Evolutionary conservation across 2,888 invertebrate species (phyloP).

Genomic region (Biston betularia): DNA sequence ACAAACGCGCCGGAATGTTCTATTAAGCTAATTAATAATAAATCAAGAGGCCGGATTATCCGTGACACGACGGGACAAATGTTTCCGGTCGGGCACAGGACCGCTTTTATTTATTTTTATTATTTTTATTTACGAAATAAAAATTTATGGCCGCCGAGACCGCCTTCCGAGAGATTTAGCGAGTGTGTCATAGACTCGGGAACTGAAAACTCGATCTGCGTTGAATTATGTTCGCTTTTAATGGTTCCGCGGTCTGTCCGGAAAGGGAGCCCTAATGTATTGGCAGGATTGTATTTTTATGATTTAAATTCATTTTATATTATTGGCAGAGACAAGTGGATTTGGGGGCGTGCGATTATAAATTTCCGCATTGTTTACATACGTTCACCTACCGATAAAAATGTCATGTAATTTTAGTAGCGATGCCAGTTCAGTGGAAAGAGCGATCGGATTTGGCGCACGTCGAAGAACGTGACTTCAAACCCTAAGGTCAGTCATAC

Average conservation of each 20-base stretch:
- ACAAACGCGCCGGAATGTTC: conserved; percentile 60
- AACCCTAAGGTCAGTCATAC: too few species aligned
- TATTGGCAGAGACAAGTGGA: conserved; percentile 53
- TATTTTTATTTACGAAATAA: conserved; percentile 84
- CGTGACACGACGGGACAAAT: conserved; percentile 81
- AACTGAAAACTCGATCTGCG: conserved; percentile 75
- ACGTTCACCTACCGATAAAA: conserved; percentile 31
- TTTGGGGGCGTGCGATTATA: conserved; percentile 43
- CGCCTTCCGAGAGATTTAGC: conserved; percentile 85
- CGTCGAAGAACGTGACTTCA: too few species aligned
- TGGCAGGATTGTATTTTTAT: conserved; percentile 65
- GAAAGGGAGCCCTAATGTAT: conserved; percentile 72
- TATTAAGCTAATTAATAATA: conserved; percentile 83
- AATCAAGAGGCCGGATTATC: conserved; percentile 80
- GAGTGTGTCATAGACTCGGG: conserved; percentile 81
- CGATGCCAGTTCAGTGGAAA: not conserved
- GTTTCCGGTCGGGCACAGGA: conserved; percentile 77
- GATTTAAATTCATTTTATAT: conserved; percentile 70
- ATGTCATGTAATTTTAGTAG: conserved; percentile 21
- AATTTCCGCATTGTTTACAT: conserved; percentile 38
- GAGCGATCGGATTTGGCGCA: too few species aligned
- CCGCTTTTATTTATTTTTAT: conserved; percentile 81
- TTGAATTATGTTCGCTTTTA: conserved; percentile 81
- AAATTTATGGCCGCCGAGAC: conserved; percentile 79
- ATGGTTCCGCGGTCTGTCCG: conserved; percentile 71